Conservation (phyloP, 1,140 invertebrate species). For the Calycopis cecrops region DNA sequence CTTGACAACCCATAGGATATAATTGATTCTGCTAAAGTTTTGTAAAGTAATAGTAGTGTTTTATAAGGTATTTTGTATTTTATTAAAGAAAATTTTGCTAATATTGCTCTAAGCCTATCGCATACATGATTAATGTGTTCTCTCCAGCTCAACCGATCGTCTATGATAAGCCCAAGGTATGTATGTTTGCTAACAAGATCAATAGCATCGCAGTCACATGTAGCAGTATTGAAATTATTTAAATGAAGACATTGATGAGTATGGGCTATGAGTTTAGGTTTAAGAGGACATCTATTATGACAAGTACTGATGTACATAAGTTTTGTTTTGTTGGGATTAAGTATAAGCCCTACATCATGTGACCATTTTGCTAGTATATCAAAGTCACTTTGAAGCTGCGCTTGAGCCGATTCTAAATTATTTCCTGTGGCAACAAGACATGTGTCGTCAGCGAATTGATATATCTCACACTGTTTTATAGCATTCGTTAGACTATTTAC, state of each 20-base stretch:
- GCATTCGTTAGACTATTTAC: background rate
- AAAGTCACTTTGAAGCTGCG: constrained; percentile 14
- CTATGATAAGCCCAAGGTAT: no score
- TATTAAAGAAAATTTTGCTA: no score
- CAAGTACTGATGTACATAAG: constrained; percentile 16
- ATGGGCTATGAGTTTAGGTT: background rate
- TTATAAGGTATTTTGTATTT: no score
- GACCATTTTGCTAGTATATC: constrained; percentile 14
- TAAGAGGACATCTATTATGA: background rate
- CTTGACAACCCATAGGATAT: no score
- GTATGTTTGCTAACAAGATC: no score
- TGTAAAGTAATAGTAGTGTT: no score
- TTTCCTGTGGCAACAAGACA: constrained; percentile 15
- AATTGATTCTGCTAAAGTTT: no score
- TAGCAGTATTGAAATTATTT: no score
- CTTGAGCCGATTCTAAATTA: constrained; percentile 9
- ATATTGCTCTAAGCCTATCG: no score
- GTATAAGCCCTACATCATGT: constrained; percentile 14
- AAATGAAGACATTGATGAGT: background rate
- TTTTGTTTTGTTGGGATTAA: constrained; percentile 20
- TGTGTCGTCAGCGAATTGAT: constrained; percentile 23
- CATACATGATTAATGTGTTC: no score
- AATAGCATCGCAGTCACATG: no score
- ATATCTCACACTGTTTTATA: constrained; percentile 10
- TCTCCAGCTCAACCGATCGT: no score